These are phyloP conservation scores for Ceratoteleas bidentatus DNA, from an alignment of 1,140 invertebrate genomes.

Conservation along the genomic window DNA sequence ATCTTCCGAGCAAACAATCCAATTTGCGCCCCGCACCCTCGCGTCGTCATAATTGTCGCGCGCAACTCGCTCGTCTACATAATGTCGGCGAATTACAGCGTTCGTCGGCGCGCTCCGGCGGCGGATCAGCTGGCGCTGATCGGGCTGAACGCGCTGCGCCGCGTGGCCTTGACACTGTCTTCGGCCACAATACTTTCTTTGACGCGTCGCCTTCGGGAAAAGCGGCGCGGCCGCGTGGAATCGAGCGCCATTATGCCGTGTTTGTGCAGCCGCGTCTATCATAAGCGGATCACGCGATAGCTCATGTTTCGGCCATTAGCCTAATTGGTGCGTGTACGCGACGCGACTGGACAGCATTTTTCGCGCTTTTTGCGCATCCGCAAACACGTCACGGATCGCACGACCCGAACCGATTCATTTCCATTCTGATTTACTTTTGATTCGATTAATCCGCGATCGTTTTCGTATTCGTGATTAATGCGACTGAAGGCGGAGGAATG, in stretches of 20 bases:
- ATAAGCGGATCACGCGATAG: slow-evolving; percentile 41
- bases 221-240: too few relatives aligned
- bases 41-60: too few relatives aligned
- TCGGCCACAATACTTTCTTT: too few relatives aligned
- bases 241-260: slow-evolving; percentile 10
- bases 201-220: too few relatives aligned
- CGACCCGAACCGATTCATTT: slow-evolving; percentile 26
- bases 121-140: too few relatives aligned
- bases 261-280: slow-evolving; percentile 31
- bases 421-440: slow-evolving; percentile 36
- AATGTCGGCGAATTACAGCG: too few relatives aligned
- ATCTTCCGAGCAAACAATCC: too few relatives aligned
- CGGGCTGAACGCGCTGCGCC: too few relatives aligned
- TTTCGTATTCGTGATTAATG: slow-evolving; percentile 44
- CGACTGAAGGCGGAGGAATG: slow-evolving; percentile 1
- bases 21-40: too few relatives aligned
- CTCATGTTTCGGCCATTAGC: slow-evolving; percentile 42
- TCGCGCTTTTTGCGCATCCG: slow-evolving; percentile 18
- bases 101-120: too few relatives aligned
- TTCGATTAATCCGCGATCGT: slow-evolving; percentile 20
- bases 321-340: slow-evolving; percentile 42
- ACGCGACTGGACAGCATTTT: slow-evolving; percentile 17
- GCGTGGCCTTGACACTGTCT: too few relatives aligned
- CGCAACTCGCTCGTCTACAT: too few relatives aligned
- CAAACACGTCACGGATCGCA: slow-evolving; percentile 34